These are phyloP conservation scores for Ciconia maguari DNA, from an alignment of 2,113 vertebrate species.

Conservation along the genomic window DNA sequence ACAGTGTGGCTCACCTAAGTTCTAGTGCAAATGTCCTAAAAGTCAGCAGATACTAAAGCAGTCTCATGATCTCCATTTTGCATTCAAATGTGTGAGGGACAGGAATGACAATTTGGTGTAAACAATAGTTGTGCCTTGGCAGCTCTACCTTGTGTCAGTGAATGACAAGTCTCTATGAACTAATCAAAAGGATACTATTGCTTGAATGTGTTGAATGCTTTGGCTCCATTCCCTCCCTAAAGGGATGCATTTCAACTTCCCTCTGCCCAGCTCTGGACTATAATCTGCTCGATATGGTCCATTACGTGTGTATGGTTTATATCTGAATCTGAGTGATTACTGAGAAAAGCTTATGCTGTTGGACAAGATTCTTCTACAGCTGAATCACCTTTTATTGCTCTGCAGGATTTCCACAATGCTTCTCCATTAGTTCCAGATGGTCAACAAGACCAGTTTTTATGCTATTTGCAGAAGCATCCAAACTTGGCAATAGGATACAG, in stretches of 20 bases:
- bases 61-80: background rate
- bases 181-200: background rate
- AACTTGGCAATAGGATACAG: background rate
- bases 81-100: background rate
- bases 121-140: background rate
- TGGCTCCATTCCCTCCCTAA: background rate
- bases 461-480: background rate
- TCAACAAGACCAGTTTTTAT: background rate
- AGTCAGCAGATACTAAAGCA: background rate
- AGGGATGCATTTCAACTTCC: background rate
- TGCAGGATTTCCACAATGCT: background rate
- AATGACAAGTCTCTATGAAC: background rate
- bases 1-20: background rate
- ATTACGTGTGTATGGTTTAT: background rate
- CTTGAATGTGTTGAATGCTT: background rate
- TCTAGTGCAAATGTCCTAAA: background rate
- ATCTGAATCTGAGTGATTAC: background rate
- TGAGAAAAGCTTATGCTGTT: background rate
- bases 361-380: background rate
- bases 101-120: background rate
- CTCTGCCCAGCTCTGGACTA: background rate
- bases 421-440: slow-evolving; percentile 23
- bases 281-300: background rate
- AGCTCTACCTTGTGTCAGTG: background rate
- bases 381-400: slow-evolving; percentile 19